Base-by-base conservation (phyloP, 2,888 invertebrate species). In the Napeogenes inachia region DNA sequence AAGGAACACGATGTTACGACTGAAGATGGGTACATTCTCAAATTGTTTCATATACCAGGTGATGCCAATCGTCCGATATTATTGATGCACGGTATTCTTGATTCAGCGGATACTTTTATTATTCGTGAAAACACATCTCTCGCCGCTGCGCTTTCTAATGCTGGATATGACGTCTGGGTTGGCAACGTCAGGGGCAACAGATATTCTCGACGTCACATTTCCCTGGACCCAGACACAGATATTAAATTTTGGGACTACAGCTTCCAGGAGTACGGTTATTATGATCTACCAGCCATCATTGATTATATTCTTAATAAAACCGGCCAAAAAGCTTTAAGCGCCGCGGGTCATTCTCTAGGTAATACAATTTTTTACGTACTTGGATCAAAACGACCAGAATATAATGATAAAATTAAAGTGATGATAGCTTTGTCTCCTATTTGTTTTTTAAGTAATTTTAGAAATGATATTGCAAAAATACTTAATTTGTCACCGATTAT, bases 311-410 rank as follows among this genome's bases (percentile, higher is more conserved):
- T 83, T 2, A 45, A 68, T 0, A 60, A 67, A 8, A 94, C 94
- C 0, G 83, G 86, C 0, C 82, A 88, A 54, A 67, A 82, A 4
- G 80, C 90, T 53, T 62, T 95, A 0, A 91, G 91, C 68, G 94
- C 93, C 70, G 79, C 93, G 4, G 95, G 94, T 0, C 94, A 95
- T 76, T 95, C 94, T 0, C 88, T 89, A 72, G 95, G 95, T 4
- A 92, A 91, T 0, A 91, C 92, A 0, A 71, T 78, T 13, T 92
- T 92, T 70, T 92, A 84, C 66, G 90, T 92, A 0, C 84, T 92
- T 80, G 81, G 86, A 1, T 84, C 92, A 0, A 78, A 78, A 50
- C 75, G 76, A 54, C 92, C 92, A 0, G 90, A 91, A 58, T 92
- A 92, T 71, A 92, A 93, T 71, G 71, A 81, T 0, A 93, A 92